A percentile compares a stretch with the other conserved stretches of the same genome.
Conservation (phyloP, 2,113 vertebrate species). For the Kryptolebias marmoratus region DNA sequence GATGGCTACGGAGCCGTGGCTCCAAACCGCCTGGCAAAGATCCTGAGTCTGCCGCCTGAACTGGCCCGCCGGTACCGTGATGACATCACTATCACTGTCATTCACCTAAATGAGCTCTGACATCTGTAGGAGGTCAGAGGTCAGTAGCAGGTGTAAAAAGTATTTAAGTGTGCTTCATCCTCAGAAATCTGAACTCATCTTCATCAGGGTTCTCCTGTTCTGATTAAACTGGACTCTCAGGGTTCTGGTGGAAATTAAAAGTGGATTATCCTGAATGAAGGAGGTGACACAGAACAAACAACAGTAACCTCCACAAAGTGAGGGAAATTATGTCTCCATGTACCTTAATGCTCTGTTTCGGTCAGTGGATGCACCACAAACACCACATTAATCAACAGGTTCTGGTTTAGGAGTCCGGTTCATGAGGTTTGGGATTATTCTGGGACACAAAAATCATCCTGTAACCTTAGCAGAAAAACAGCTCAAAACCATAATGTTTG, state of each 20-base stretch:
- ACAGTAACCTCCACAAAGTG: too few relatives aligned
- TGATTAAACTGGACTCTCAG: background rate
- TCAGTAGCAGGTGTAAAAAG: background rate
- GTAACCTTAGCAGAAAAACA: too few relatives aligned
- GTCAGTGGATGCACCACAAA: too few relatives aligned
- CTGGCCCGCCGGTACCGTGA: slow-evolving; percentile 74
- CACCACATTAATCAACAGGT: too few relatives aligned
- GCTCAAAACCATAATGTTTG: too few relatives aligned
- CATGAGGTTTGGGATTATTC: too few relatives aligned
- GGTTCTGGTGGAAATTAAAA: background rate
- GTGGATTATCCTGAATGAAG: background rate
- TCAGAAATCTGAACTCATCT: background rate
- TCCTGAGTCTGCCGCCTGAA: slow-evolving; percentile 69
- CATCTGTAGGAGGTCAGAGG: background rate
- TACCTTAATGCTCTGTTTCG: too few relatives aligned
- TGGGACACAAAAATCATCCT: too few relatives aligned
- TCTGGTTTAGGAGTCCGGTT: too few relatives aligned
- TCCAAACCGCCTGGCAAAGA: slow-evolving; percentile 59
- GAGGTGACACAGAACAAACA: background rate
- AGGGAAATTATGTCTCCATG: too few relatives aligned
- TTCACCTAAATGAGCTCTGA: slow-evolving; percentile 64
- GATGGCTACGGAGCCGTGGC: slow-evolving; percentile 69
- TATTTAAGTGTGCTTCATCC: background rate
- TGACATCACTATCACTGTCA: slow-evolving; percentile 73
- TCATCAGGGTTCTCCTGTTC: background rate